Percentiles rank a stretch among this genome's conserved stretches.
These are phyloP conservation scores for Haplotaxodon microlepis DNA, from an alignment of 2,113 vertebrate genomes.

Conservation along the genomic window DNA sequence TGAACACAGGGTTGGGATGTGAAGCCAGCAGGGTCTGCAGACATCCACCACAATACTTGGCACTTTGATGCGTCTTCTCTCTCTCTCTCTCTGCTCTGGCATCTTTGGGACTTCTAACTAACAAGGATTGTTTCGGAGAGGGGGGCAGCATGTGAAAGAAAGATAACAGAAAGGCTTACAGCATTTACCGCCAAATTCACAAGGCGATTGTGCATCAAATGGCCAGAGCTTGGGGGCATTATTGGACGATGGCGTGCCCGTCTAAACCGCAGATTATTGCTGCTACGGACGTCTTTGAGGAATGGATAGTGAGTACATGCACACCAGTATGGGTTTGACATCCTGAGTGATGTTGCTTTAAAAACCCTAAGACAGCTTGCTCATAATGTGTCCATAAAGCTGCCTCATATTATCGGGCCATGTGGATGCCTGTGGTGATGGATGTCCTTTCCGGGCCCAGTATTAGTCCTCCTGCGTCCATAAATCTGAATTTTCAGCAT, in stretches of 20 bases:
- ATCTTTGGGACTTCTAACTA: conserved; percentile 19
- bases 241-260: neutral
- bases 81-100: neutral
- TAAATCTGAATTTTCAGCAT: conserved; percentile 48
- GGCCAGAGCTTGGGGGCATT: neutral
- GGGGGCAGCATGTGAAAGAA: conserved; percentile 9
- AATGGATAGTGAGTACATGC: conserved; percentile 30
- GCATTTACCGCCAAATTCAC: conserved; percentile 27
- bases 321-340: conserved; percentile 36
- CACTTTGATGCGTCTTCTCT: conserved; percentile 30
- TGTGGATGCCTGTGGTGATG: conserved; percentile 59
- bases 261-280: neutral
- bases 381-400: conserved; percentile 66
- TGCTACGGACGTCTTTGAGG: neutral
- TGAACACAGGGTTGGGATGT: conserved; percentile 1
- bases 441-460: conserved; percentile 39
- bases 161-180: conserved; percentile 35
- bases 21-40: neutral
- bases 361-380: conserved; percentile 57
- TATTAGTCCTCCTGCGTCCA: conserved; percentile 23
- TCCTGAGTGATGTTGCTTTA: conserved; percentile 59
- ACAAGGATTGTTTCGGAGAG: neutral
- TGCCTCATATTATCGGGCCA: conserved; percentile 51
- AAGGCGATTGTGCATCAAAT: conserved; percentile 5
- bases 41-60: conserved; percentile 16